phyloP scores from a whole-genome alignment of 2,113 vertebrate species.

The Puntigrus tetrazona region DNA sequence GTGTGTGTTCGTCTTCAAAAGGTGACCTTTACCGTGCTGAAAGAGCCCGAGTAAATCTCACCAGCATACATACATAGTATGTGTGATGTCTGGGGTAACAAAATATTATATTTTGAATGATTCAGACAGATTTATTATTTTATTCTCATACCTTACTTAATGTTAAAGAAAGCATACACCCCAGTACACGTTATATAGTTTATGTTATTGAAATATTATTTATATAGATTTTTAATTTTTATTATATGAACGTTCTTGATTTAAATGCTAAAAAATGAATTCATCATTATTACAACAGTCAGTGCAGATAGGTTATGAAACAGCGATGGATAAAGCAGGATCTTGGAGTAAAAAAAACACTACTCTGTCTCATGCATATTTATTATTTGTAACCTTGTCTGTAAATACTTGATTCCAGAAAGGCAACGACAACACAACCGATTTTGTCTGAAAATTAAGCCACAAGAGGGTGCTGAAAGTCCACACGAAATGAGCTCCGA shows the following conservation, averaged over 20 bases:
- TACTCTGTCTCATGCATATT: background rate
- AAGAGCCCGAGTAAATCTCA: background rate
- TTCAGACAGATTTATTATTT: background rate
- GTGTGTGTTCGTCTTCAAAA: background rate
- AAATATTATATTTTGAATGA: background rate
- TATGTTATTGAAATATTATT: background rate
- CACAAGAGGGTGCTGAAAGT: constrained; percentile 29
- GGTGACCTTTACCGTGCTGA: background rate
- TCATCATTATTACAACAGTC: background rate
- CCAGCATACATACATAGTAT: background rate
- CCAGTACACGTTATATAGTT: no score
- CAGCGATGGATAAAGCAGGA: background rate
- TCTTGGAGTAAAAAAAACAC: background rate
- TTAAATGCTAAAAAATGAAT: background rate
- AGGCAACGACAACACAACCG: background rate
- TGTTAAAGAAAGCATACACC: background rate
- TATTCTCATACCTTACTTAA: background rate
- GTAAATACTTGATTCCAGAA: background rate
- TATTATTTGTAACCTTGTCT: background rate
- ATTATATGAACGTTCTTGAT: background rate
- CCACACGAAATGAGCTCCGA: background rate
- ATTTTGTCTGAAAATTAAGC: background rate
- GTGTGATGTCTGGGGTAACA: background rate
- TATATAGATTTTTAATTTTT: background rate
- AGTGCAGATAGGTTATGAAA: background rate